Evolutionary conservation across 2,113 vertebrate species (phyloP).

Genomic region (Gallinago jamesoni): DNA sequence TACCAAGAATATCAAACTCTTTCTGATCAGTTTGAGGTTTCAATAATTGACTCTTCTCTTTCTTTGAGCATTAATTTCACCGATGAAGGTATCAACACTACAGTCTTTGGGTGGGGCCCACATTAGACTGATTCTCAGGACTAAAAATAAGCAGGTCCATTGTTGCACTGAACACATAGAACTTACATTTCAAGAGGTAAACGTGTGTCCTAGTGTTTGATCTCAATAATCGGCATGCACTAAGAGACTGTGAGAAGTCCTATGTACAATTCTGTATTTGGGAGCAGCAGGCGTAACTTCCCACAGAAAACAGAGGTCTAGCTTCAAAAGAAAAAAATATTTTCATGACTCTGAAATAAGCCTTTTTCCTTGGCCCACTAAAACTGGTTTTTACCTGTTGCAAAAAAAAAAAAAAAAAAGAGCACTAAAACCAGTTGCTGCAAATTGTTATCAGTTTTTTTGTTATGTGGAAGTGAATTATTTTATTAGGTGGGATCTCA

Average conservation of each 20-base stretch:
- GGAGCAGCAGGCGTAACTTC: neutral
- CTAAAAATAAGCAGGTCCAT: neutral
- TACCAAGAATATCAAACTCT: neutral
- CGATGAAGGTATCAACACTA: neutral
- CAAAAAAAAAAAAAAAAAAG: neutral
- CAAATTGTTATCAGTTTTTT: neutral
- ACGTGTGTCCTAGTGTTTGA: neutral
- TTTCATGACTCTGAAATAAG: neutral
- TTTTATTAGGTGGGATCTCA: neutral
- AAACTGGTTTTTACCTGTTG: neutral
- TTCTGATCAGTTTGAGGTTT: neutral
- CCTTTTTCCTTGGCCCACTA: neutral
- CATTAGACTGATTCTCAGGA: neutral
- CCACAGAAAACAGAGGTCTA: neutral
- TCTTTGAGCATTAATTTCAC: neutral
- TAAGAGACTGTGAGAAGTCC: neutral
- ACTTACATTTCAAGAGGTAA: neutral
- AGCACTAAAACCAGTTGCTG: neutral
- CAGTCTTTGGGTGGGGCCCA: neutral
- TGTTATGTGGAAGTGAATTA: neutral
- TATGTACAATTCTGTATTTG: neutral
- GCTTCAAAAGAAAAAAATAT: neutral
- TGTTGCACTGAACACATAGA: neutral
- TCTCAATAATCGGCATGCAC: fast-evolving
- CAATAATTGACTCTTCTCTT: neutral